Base-by-base conservation (phyloP, 2,113 vertebrate species). In the Emydura subglobosa region DNA sequence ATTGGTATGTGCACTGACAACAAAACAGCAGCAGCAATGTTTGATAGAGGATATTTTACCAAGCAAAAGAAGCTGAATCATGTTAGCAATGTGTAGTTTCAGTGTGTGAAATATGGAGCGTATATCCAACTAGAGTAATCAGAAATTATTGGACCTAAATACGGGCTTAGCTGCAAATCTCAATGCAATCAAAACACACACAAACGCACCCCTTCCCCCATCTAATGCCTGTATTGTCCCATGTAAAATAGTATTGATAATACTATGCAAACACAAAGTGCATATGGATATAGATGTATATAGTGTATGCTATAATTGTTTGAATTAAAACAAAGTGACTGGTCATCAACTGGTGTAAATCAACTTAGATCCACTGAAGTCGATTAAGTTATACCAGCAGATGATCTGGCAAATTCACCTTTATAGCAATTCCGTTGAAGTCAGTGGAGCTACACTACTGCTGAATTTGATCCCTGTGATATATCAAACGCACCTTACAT, bases 401-500 rank as follows among this genome's bases (percentile, higher is more conserved):
- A 68, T 34, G 7, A 7, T 68, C 61, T n/a, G 83, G 72, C n/a
- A 92, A 72, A 31, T 50, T 85, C 10, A 25, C 49, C 7, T 53
- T 49, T 68, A 42, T 0, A 84, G 3, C 0, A 1, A 89, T 82
- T 42, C 53, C 22, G 27, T 22, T 31, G 10, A 55, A 2, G 1
- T 86, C 55, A 84, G 79, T 82, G 10, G 39, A 95, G 11, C 12
- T 84, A 3, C 7, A 2, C 0, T 5, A 10, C 10, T 50, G 3
- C 14, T 59, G 17, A 83, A 5, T 78, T 81, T 59, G 53, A 11
- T 39, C 65, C 17, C 11, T n/a, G 11, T 59, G 27, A 59, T 29
- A 59, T 13, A 29, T 29, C 27, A 59, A 29, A 29, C 11, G 27
- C 57, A 59, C 11, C 27, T 25, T 57, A 57, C 25, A 27, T 12